These are phyloP conservation scores for Entelurus aequoreus DNA, from an alignment of 2,113 vertebrate species.

Conservation along the genomic window DNA sequence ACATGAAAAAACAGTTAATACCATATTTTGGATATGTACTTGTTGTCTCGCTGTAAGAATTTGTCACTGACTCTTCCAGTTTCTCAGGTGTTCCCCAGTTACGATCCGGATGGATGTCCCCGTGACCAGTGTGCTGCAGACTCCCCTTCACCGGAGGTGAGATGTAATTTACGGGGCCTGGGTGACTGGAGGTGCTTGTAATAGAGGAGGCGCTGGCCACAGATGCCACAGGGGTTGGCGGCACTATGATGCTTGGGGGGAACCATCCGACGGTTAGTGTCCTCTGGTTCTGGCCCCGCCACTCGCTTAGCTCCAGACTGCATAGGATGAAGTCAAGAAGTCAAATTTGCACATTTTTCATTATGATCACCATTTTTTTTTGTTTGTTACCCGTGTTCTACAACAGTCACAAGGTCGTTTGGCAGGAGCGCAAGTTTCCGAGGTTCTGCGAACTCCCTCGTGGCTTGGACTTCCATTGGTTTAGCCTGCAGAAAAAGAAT, in stretches of 20 bases:
- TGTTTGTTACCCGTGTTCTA: constrained; percentile 72
- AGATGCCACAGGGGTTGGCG: constrained; percentile 1
- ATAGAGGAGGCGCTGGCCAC: neutral
- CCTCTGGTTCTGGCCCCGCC: constrained; percentile 83
- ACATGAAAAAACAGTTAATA: constrained; percentile 17
- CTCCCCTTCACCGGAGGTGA: constrained; percentile 67
- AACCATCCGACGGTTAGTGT: constrained; percentile 77
- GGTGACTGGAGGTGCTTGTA: constrained; percentile 4
- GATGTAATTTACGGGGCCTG: constrained; percentile 38
- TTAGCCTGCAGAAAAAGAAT: constrained; percentile 63
- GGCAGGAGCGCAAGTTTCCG: constrained; percentile 72
- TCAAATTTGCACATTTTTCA: neutral
- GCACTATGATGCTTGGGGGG: constrained; percentile 56
- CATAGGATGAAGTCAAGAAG: neutral
- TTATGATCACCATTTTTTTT: neutral
- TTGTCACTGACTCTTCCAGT: constrained; percentile 66
- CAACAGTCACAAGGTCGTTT: constrained; percentile 76
- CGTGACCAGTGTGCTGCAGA: constrained; percentile 65
- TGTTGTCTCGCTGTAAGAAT: no score
- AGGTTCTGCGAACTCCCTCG: constrained; percentile 72
- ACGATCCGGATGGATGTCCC: constrained; percentile 54
- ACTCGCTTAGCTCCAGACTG: constrained; percentile 75
- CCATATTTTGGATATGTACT: neutral
- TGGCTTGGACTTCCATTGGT: constrained; percentile 72
- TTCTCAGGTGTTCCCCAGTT: constrained; percentile 61